phyloP scores from a whole-genome alignment of 2,113 vertebrate species.

The Gracilinanus agilis region DNA sequence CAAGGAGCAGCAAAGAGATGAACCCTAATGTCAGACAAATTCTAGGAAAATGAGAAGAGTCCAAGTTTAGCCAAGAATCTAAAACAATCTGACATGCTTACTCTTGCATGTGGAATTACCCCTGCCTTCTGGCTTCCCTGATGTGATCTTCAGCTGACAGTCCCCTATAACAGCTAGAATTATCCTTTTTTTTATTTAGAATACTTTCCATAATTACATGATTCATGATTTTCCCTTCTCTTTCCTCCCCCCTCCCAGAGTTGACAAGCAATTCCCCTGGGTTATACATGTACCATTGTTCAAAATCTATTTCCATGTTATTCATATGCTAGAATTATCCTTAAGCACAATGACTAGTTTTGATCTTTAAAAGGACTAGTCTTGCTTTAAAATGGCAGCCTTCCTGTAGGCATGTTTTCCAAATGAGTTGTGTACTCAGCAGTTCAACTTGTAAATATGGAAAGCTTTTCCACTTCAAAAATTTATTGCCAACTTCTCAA shows the following conservation, averaged over 20 bases:
- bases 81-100: background rate
- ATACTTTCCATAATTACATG: too few species aligned
- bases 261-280: too few species aligned
- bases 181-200: background rate
- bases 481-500: background rate
- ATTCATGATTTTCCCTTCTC: too few species aligned
- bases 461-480: background rate
- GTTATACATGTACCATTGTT: too few species aligned
- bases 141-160: background rate
- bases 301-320: too few species aligned
- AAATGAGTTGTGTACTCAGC: background rate
- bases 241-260: too few species aligned
- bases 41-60: background rate
- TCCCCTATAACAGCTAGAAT: background rate
- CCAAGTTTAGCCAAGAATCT: background rate
- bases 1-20: background rate
- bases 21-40: background rate
- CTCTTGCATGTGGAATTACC: background rate
- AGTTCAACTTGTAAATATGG: background rate
- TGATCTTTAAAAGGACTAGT: background rate
- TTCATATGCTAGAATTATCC: background rate
- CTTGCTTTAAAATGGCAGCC: background rate
- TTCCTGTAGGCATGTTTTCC: background rate
- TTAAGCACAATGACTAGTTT: background rate
- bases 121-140: background rate